Conservation (phyloP, 2,113 vertebrate species). For the Tupaia tana region DNA sequence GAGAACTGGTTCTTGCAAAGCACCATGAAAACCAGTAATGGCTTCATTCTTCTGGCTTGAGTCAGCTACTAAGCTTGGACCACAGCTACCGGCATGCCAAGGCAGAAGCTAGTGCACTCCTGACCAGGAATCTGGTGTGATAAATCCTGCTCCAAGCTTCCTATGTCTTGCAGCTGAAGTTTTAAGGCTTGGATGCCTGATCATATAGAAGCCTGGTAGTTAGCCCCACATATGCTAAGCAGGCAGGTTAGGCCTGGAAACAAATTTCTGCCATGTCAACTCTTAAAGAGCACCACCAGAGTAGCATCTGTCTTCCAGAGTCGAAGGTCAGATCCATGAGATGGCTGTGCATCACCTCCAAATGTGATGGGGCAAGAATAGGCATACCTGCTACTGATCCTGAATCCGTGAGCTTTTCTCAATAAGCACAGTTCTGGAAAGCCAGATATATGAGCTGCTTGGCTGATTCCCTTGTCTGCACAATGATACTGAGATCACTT, state of each 20-base stretch:
- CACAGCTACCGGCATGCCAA: neutral
- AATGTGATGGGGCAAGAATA: neutral
- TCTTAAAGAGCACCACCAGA: neutral
- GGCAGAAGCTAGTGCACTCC: neutral
- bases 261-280: neutral
- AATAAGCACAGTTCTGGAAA: neutral
- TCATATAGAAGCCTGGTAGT: neutral
- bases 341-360: neutral
- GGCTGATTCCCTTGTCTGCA: neutral
- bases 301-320: neutral
- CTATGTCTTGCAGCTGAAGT: neutral
- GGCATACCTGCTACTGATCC: neutral
- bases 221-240: neutral
- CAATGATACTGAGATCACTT: neutral
- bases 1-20: neutral
- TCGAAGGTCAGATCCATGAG: neutral
- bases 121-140: neutral
- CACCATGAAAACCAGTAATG: neutral
- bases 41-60: neutral
- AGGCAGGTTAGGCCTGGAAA: neutral
- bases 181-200: neutral
- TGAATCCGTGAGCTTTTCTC: neutral
- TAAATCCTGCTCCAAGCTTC: neutral
- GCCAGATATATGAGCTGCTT: neutral
- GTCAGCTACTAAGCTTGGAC: neutral